Conservation (phyloP, 2,888 invertebrate species). For the Parochlus steinenii region DNA sequence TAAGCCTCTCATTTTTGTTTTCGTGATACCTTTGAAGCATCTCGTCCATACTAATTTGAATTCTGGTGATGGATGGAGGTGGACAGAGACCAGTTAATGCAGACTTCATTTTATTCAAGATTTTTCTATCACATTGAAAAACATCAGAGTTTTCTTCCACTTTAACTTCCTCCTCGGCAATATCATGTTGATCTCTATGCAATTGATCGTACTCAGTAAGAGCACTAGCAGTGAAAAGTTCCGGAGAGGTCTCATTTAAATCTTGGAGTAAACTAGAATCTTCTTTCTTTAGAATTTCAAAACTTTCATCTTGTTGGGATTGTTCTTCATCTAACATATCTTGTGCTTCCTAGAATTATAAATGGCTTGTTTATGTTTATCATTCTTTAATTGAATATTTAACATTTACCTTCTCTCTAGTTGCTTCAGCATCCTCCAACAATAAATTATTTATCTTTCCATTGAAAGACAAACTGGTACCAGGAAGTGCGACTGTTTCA, state of each 20-base stretch:
- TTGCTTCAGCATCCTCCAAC: background rate
- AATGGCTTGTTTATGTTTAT: background rate
- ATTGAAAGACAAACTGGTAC: slow-evolving; percentile 22
- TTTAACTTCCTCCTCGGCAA: background rate
- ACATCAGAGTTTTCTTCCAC: background rate
- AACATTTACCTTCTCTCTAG: background rate
- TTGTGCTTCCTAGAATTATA: background rate
- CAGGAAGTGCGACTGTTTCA: no score
- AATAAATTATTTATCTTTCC: slow-evolving; percentile 24
- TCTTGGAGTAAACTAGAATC: slow-evolving; percentile 1
- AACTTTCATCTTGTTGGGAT: slow-evolving; percentile 3
- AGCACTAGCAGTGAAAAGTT: slow-evolving; percentile 48
- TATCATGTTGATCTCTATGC: slow-evolving; percentile 7
- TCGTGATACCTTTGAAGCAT: slow-evolving; percentile 42
- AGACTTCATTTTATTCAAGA: slow-evolving; percentile 32
- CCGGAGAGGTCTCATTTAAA: slow-evolving; percentile 36
- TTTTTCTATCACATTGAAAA: slow-evolving; percentile 11
- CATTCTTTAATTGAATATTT: background rate
- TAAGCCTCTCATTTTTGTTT: slow-evolving; percentile 22
- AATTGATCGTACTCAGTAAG: slow-evolving; percentile 24
- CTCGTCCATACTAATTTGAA: slow-evolving; percentile 46
- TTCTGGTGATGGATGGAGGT: slow-evolving; percentile 54
- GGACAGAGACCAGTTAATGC: slow-evolving; percentile 52
- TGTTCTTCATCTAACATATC: background rate
- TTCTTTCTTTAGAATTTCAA: slow-evolving; percentile 3